Percentiles rank a stretch among this genome's conserved stretches.
Conservation (phyloP, 2,888 invertebrate genomes). For the Blastobasis adustella region DNA sequence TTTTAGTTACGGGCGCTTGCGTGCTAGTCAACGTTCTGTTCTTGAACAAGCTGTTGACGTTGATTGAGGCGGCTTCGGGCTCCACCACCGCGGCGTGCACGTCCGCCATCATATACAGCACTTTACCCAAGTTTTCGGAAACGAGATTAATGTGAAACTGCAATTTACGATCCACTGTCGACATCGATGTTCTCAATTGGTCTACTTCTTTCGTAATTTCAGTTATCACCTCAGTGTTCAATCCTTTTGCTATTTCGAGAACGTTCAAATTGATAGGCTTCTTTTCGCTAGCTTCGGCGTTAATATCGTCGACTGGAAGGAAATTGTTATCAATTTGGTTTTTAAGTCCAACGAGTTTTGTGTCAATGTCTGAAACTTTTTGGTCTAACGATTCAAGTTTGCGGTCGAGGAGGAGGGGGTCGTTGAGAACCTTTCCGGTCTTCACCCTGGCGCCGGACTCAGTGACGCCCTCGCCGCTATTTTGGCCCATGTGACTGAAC, state of each 20-base stretch:
- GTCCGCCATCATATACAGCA: conserved; percentile 85
- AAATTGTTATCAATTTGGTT: conserved; percentile 89
- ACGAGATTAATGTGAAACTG: conserved; percentile 90
- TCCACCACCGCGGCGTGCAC: conserved; percentile 90
- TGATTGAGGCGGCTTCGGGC: conserved; percentile 75
- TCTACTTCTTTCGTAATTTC: conserved; percentile 88
- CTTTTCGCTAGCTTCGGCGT: conserved; percentile 91
- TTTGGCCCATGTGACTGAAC: conserved; percentile 72
- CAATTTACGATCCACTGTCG: conserved; percentile 85
- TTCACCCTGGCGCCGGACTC: conserved; percentile 37
- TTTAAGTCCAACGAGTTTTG: conserved; percentile 84
- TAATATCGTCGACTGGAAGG: conserved; percentile 86
- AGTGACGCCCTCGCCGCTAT: conserved; percentile 46
- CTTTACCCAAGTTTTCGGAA: conserved; percentile 86
- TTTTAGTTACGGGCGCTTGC: conserved; percentile 72
- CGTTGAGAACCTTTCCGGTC: conserved; percentile 32
- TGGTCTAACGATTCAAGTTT: conserved; percentile 84
- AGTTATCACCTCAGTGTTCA: conserved; percentile 86
- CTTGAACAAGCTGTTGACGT: conserved; percentile 63
- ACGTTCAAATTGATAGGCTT: conserved; percentile 89
- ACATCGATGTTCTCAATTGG: conserved; percentile 84
- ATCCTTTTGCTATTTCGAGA: conserved; percentile 87
- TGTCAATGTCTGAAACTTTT: conserved; percentile 89
- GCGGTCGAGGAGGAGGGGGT: conserved; percentile 74
- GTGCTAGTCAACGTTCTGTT: conserved; percentile 76